Evolutionary conservation across 2,888 invertebrate genomes (phyloP).

Genomic region (Brachycybe producta): DNA sequence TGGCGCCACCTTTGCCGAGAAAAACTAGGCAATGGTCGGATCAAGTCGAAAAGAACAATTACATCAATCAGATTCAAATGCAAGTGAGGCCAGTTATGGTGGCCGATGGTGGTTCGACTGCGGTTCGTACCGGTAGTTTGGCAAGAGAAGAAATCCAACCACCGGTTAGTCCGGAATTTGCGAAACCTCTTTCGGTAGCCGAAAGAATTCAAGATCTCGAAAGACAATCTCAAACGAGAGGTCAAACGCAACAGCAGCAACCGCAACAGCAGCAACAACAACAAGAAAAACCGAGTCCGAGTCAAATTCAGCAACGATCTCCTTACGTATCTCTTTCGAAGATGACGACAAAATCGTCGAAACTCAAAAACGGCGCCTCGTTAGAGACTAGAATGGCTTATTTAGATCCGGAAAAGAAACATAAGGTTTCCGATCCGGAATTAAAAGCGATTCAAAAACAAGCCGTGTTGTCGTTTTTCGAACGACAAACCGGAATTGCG

Average conservation of each 20-base stretch:
- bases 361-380: too few species aligned
- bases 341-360: too few species aligned
- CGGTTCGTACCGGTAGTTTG: background rate
- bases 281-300: background rate
- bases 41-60: slow-evolving; percentile 35
- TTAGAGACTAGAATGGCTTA: slow-evolving; percentile 35
- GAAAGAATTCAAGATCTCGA: slow-evolving; percentile 52
- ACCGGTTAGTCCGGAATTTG: slow-evolving; percentile 28
- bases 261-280: background rate
- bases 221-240: slow-evolving; percentile 41
- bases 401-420: slow-evolving; percentile 58
- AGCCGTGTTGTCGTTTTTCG: slow-evolving; percentile 65
- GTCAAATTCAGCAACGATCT: too few species aligned
- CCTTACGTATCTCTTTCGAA: too few species aligned
- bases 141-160: slow-evolving; percentile 18
- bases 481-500: slow-evolving; percentile 43
- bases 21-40: slow-evolving; percentile 23
- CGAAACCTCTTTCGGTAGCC: slow-evolving; percentile 45
- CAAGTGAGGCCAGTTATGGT: background rate
- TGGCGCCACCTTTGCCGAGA: slow-evolving; percentile 11
- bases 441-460: slow-evolving; percentile 70
- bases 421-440: slow-evolving; percentile 52
- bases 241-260: too few species aligned
- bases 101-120: background rate
- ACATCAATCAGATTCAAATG: slow-evolving; percentile 18